Conservation (phyloP, 2,888 invertebrate genomes). For the Lysandra bellargus region DNA sequence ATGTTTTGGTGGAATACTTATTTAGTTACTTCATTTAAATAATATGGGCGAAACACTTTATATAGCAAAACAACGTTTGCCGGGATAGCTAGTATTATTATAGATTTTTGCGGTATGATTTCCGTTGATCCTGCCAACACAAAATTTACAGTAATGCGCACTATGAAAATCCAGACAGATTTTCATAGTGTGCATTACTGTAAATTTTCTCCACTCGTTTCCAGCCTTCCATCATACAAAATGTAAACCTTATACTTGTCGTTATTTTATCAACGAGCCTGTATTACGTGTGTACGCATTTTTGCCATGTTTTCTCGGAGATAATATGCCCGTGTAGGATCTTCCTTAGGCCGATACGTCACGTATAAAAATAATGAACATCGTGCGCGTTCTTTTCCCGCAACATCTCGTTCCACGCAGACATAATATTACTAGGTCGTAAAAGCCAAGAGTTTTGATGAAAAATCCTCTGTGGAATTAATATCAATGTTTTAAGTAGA, state of each 20-base stretch:
- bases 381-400: neutral
- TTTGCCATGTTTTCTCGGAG: neutral
- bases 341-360: constrained; percentile 2
- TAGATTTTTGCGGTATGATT: no score
- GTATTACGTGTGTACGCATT: neutral
- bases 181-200: no score
- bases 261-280: constrained; percentile 5
- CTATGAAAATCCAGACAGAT: no score
- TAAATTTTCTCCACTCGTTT: neutral
- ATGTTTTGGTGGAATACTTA: no score
- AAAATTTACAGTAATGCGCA: no score
- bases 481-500: neutral
- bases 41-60: no score
- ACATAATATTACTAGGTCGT: neutral
- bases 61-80: no score
- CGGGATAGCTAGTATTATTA: no score
- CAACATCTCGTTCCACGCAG: neutral
- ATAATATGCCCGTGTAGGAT: neutral
- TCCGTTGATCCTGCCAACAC: no score
- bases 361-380: constrained; percentile 21
- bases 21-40: no score
- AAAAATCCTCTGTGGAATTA: neutral
- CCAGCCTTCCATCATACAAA: neutral
- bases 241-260: neutral
- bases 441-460: constrained; percentile 1